Conservation (phyloP, 2,888 invertebrate genomes). For the Syrphus vitripennis region DNA sequence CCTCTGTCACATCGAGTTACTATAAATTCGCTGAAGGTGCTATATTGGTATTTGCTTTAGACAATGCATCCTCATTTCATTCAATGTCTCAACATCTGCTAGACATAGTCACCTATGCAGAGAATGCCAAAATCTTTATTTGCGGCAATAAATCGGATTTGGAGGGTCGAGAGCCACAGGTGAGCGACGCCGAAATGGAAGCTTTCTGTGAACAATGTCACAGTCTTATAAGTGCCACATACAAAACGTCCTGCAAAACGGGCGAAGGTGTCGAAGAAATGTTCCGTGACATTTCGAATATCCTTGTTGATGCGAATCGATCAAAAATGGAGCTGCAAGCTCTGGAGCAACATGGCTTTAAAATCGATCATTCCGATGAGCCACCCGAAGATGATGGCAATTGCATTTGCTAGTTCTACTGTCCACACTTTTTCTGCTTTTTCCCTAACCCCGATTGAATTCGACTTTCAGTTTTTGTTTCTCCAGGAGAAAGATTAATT, state of each 20-base stretch:
- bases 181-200: slow-evolving; percentile 93
- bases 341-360: slow-evolving; percentile 89
- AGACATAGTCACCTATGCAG: slow-evolving; percentile 96
- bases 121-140: slow-evolving; percentile 96
- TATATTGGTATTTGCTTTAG: slow-evolving; percentile 93
- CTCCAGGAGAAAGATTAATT: slow-evolving; percentile 12
- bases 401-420: slow-evolving; percentile 78
- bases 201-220: slow-evolving; percentile 96
- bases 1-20: slow-evolving; percentile 96
- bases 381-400: slow-evolving; percentile 79
- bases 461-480: background rate
- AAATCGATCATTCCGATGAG: slow-evolving; percentile 86
- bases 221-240: slow-evolving; percentile 92
- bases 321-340: slow-evolving; percentile 92
- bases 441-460: background rate
- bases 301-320: slow-evolving; percentile 89
- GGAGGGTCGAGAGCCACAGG: slow-evolving; percentile 87
- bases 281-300: slow-evolving; percentile 93
- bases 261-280: slow-evolving; percentile 94
- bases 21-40: slow-evolving; percentile 98
- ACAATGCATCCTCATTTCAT: slow-evolving; percentile 96
- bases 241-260: slow-evolving; percentile 94
- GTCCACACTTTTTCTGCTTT: background rate
- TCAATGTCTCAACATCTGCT: slow-evolving; percentile 94
- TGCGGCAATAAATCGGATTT: slow-evolving; percentile 96